Percentiles rank a stretch among this genome's conserved stretches.
These are phyloP conservation scores for Tricholauxania praeusta DNA, from an alignment of 2,888 invertebrate genomes.

Conservation along the genomic window DNA sequence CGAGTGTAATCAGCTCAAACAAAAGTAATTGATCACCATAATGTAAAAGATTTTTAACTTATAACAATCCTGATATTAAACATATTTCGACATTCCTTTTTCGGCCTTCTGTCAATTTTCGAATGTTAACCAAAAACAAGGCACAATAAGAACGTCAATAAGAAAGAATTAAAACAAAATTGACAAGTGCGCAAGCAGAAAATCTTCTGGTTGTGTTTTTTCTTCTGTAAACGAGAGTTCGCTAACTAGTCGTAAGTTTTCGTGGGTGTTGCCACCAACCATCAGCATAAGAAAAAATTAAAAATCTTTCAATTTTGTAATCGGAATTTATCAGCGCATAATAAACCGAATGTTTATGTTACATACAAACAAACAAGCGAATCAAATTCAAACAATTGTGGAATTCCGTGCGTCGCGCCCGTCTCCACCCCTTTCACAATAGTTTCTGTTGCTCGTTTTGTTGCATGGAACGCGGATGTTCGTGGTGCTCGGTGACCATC, in stretches of 20 bases:
- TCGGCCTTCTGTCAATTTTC: neutral
- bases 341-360: slow-evolving; percentile 10
- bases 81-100: neutral
- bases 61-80: no score
- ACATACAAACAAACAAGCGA: slow-evolving; percentile 6
- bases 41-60: no score
- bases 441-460: neutral
- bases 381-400: slow-evolving; percentile 16
- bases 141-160: neutral
- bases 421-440: neutral
- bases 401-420: slow-evolving; percentile 1
- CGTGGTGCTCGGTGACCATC: no score
- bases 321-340: neutral
- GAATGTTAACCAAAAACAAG: no score
- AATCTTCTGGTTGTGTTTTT: slow-evolving; percentile 11
- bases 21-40: no score
- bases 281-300: neutral
- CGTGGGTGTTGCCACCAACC: slow-evolving; percentile 29
- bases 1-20: no score
- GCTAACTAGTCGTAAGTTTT: slow-evolving; percentile 3
- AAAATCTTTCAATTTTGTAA: slow-evolving; percentile 7
- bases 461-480: slow-evolving; percentile 6
- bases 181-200: slow-evolving; percentile 30
- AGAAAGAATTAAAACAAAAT: neutral
- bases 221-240: slow-evolving; percentile 1